Conservation (phyloP, 2,113 vertebrate genomes). For the Dicerorhinus sumatrensis region DNA sequence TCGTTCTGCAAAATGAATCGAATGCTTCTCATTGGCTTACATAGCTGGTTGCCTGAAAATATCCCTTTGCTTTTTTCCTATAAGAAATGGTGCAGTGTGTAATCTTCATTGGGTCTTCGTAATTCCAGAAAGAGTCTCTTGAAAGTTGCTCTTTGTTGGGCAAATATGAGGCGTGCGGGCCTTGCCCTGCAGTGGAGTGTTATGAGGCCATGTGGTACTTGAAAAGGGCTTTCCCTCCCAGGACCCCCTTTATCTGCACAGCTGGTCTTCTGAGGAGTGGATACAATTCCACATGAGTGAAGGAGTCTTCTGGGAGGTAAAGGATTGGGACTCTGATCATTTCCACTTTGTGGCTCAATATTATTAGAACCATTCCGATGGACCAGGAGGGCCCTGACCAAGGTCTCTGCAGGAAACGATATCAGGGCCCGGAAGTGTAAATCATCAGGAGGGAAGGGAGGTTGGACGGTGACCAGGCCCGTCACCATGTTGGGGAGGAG, state of each 20-base stretch:
- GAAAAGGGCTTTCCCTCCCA: not conserved
- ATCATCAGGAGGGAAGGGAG: not conserved
- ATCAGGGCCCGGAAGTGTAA: no score
- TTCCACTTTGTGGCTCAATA: not conserved
- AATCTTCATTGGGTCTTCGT: not conserved
- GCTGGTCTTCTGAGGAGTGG: not conserved
- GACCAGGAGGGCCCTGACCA: no score
- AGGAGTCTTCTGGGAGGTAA: not conserved
- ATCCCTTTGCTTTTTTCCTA: not conserved
- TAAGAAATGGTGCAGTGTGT: not conserved
- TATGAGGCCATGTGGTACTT: not conserved
- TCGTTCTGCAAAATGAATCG: not conserved
- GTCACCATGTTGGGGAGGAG: accelerated
- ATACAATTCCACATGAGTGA: no score
- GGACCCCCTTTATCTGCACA: not conserved
- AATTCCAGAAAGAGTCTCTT: not conserved
- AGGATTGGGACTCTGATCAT: not conserved
- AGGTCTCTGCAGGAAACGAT: not conserved
- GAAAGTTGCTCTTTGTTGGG: not conserved
- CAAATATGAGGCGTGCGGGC: accelerated
- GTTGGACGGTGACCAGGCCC: no score
- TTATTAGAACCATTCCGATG: not conserved
- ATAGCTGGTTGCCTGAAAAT: not conserved
- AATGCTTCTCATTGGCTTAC: not conserved
- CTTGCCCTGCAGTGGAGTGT: no score